These are phyloP conservation scores for Magallana nippona DNA, from an alignment of 2,888 invertebrate species.

Conservation along the genomic window DNA sequence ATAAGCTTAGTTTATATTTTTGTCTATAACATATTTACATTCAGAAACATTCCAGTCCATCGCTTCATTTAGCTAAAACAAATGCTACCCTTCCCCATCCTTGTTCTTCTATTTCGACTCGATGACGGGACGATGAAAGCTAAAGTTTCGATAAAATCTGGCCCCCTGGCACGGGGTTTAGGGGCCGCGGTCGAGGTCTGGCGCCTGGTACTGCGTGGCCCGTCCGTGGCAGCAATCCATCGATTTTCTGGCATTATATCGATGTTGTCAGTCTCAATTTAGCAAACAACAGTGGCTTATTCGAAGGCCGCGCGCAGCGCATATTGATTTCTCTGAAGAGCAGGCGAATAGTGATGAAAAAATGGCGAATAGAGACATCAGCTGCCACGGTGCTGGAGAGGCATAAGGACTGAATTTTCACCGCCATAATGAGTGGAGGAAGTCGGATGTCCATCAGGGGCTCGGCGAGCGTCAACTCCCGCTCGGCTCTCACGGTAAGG, in stretches of 20 bases:
- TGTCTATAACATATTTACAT: too few relatives aligned
- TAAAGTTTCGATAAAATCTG: neutral
- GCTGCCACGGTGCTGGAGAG: neutral
- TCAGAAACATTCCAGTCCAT: too few relatives aligned
- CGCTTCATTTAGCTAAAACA: too few relatives aligned
- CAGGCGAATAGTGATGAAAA: conserved; percentile 26
- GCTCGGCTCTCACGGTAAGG: neutral
- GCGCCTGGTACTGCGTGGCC: neutral
- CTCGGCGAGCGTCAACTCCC: neutral
- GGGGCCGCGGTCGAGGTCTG: neutral
- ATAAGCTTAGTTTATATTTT: neutral
- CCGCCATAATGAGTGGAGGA: neutral
- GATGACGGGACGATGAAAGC: too few relatives aligned
- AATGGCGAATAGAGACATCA: conserved; percentile 29
- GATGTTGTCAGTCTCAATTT: conserved; percentile 33
- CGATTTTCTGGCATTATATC: conserved; percentile 20
- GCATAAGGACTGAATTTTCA: neutral
- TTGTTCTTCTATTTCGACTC: too few relatives aligned
- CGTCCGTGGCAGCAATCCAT: conserved; percentile 18
- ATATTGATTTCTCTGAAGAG: conserved; percentile 21
- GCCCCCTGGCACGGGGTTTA: neutral
- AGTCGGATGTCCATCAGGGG: conserved; percentile 18
- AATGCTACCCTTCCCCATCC: too few relatives aligned
- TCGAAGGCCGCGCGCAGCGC: conserved; percentile 24
- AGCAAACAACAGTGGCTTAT: conserved; percentile 25